A percentile compares a stretch with the other conserved stretches of the same genome.
phyloP scores from a whole-genome alignment of 1,140 invertebrate genomes.

The Eubasilissa regina region DNA sequence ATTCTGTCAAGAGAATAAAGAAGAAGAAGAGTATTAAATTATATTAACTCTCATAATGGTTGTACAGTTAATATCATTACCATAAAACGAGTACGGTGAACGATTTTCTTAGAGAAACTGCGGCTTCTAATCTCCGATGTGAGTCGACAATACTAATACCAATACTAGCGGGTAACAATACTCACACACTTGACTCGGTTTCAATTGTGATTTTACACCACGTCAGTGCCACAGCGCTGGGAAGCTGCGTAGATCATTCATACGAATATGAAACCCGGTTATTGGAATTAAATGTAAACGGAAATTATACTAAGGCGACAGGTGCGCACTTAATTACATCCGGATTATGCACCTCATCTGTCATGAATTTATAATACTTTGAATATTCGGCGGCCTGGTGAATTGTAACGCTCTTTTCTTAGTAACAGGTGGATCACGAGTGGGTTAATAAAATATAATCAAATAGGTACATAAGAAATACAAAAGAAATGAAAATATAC shows the following conservation, averaged over 20 bases:
- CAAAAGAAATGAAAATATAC: no score
- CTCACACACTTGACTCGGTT: constrained; percentile 11
- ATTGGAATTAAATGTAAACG: neutral
- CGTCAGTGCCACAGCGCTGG: neutral
- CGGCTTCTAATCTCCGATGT: neutral
- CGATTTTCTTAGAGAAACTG: constrained; percentile 6
- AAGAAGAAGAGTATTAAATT: no score
- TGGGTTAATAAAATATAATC: no score
- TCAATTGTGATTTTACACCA: constrained; percentile 18
- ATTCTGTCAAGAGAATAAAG: no score
- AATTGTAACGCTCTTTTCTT: no score
- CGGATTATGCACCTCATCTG: neutral
- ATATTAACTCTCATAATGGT: neutral
- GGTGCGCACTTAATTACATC: neutral
- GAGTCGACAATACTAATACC: neutral
- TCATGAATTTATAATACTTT: no score
- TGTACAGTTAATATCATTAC: neutral
- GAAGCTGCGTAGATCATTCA: neutral
- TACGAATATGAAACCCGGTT: constrained; percentile 16
- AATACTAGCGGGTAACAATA: no score
- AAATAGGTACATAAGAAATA: no score
- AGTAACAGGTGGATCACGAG: no score
- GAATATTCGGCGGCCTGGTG: no score
- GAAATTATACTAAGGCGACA: neutral
- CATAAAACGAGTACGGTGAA: neutral